phyloP scores from a whole-genome alignment of 2,113 vertebrate genomes.

The Anhinga rufa region DNA sequence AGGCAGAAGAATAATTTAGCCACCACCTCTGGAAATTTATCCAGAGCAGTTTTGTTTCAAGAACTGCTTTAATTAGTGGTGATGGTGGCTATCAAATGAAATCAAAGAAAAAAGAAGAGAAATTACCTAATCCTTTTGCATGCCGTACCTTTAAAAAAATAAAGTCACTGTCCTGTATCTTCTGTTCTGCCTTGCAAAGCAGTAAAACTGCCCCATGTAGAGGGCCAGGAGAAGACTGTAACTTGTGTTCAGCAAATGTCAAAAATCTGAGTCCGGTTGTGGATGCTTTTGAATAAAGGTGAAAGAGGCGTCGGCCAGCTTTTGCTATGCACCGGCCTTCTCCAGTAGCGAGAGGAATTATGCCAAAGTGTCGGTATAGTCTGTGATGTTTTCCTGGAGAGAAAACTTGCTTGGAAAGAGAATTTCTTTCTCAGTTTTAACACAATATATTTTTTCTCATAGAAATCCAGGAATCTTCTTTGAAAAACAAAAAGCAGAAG shows the following conservation, averaged over 20 bases:
- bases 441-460: conserved; percentile 50
- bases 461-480: conserved; percentile 49
- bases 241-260: neutral
- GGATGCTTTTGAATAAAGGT: neutral
- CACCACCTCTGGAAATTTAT: neutral
- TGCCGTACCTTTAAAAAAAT: neutral
- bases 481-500: conserved; percentile 36
- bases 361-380: neutral
- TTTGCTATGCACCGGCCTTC: neutral
- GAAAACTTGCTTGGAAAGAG: conserved; percentile 22
- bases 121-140: neutral
- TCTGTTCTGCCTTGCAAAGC: neutral
- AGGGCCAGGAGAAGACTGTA: neutral
- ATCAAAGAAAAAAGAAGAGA: neutral
- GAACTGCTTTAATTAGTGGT: neutral
- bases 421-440: conserved; percentile 22
- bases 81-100: neutral
- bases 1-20: neutral
- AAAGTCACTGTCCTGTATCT: neutral
- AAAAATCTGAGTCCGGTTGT: neutral
- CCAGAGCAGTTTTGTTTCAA: neutral
- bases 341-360: neutral
- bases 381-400: conserved; percentile 45
- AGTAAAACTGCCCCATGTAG: rapidly evolving
- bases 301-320: neutral